phyloP scores from a whole-genome alignment of 2,888 invertebrate species.

The Apotomis betuletana region DNA sequence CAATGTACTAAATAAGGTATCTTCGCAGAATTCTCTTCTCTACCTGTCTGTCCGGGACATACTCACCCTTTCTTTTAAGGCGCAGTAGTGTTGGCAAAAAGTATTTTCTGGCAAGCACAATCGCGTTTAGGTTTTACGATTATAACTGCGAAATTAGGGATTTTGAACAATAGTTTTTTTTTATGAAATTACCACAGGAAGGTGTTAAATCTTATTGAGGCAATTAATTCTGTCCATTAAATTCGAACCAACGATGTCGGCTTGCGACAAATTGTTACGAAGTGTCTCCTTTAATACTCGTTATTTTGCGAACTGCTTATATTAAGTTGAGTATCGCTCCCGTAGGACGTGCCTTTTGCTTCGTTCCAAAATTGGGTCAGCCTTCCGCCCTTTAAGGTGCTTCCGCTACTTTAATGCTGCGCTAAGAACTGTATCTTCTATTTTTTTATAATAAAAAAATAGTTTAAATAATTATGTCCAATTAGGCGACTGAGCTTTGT shows the following conservation, averaged over 20 bases:
- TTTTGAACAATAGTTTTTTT: too few species aligned
- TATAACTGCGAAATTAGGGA: too few species aligned
- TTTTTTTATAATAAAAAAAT: not conserved
- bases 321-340: slow-evolving; percentile 35
- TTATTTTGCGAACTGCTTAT: slow-evolving; percentile 36
- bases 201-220: not conserved
- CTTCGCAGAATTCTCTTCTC: too few species aligned
- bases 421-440: not conserved
- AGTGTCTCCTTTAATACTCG: slow-evolving; percentile 35
- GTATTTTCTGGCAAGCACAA: too few species aligned
- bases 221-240: slow-evolving; percentile 8
- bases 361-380: slow-evolving; percentile 71
- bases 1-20: too few species aligned
- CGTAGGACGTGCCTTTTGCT: slow-evolving; percentile 68
- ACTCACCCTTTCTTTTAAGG: too few species aligned
- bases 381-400: slow-evolving; percentile 52
- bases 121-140: too few species aligned
- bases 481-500: too few species aligned
- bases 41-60: too few species aligned
- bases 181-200: not conserved
- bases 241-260: slow-evolving; percentile 15
- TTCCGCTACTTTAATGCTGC: not conserved
- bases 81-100: too few species aligned
- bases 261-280: slow-evolving; percentile 25
- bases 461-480: too few species aligned